Conservation (phyloP, 2,888 invertebrate genomes). For the Agrypnus murinus region DNA sequence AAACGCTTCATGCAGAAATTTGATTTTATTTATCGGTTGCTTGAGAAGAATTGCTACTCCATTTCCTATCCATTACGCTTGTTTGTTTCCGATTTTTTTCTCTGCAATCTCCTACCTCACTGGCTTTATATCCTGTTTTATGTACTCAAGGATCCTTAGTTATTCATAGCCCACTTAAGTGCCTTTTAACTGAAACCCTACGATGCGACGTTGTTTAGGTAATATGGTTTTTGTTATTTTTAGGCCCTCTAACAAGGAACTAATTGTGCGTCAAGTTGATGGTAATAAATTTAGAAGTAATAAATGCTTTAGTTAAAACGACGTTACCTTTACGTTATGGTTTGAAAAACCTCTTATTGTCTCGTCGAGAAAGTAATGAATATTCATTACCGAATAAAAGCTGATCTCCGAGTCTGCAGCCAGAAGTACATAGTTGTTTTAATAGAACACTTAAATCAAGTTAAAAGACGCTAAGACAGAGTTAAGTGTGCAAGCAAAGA, state of each 20-base stretch:
- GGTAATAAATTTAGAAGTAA: conserved; percentile 61
- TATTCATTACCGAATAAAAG: conserved; percentile 66
- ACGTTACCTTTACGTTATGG: conserved; percentile 58
- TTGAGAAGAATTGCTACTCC: conserved; percentile 1
- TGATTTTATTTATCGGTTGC: conserved; percentile 13
- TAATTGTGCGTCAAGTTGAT: conserved; percentile 55
- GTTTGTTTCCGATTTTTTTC: conserved; percentile 39
- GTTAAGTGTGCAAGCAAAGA: conserved; percentile 56
- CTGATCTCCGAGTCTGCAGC: conserved; percentile 62
- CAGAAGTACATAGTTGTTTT: conserved; percentile 64
- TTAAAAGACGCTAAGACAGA: conserved; percentile 61
- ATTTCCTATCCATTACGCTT: conserved; percentile 12
- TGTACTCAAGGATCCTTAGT: conserved; percentile 57
- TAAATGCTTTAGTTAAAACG: conserved; percentile 62
- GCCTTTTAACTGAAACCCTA: conserved; percentile 54
- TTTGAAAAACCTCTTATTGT: conserved; percentile 62
- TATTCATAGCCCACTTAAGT: conserved; percentile 61
- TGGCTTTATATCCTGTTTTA: conserved; percentile 59
- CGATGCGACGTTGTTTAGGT: conserved; percentile 43
- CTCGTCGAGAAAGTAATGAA: conserved; percentile 64
- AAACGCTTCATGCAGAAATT: neutral
- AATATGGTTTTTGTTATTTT: conserved; percentile 41
- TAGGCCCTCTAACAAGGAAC: conserved; percentile 46
- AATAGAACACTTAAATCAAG: conserved; percentile 69
- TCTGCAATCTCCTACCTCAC: conserved; percentile 36